Conservation (phyloP, 2,888 invertebrate genomes). For the Drosophila rellima region DNA sequence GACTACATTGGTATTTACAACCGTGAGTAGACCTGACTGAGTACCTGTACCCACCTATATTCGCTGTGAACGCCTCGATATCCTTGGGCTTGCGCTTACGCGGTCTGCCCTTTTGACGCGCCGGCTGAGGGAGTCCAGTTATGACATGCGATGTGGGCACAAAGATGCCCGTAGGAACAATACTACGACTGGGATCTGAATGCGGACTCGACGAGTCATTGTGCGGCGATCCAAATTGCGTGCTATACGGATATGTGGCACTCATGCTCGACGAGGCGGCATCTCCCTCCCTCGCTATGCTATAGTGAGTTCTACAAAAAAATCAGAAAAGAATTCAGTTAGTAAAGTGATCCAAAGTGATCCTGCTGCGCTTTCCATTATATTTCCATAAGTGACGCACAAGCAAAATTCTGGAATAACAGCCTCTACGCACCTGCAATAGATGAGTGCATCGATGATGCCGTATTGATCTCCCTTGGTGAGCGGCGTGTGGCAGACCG, state of each 20-base stretch:
- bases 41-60: slow-evolving; percentile 89
- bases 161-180: slow-evolving; percentile 86
- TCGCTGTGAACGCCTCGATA: slow-evolving; percentile 93
- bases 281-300: slow-evolving; percentile 84
- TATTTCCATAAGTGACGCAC: too few relatives aligned
- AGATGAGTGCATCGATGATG: slow-evolving; percentile 94
- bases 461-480: slow-evolving; percentile 98
- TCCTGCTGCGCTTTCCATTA: not conserved
- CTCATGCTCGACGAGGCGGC: slow-evolving; percentile 83
- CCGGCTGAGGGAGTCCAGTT: slow-evolving; percentile 88
- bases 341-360: not conserved
- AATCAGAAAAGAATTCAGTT: not conserved
- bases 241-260: slow-evolving; percentile 87
- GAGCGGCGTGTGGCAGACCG: slow-evolving; percentile 93
- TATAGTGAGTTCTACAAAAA: slow-evolving; percentile 84
- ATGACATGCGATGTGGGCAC: slow-evolving; percentile 87
- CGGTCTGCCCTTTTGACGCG: slow-evolving; percentile 96
- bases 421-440: slow-evolving; percentile 89
- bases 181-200: slow-evolving; percentile 85
- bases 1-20: slow-evolving; percentile 56
- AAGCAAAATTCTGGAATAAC: too few relatives aligned
- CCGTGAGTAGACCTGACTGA: slow-evolving; percentile 1
- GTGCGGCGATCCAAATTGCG: slow-evolving; percentile 86
- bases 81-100: slow-evolving; percentile 97
- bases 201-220: slow-evolving; percentile 86